Base-by-base conservation (phyloP, 2,888 invertebrate species). In the Cactoblastis cactorum region DNA sequence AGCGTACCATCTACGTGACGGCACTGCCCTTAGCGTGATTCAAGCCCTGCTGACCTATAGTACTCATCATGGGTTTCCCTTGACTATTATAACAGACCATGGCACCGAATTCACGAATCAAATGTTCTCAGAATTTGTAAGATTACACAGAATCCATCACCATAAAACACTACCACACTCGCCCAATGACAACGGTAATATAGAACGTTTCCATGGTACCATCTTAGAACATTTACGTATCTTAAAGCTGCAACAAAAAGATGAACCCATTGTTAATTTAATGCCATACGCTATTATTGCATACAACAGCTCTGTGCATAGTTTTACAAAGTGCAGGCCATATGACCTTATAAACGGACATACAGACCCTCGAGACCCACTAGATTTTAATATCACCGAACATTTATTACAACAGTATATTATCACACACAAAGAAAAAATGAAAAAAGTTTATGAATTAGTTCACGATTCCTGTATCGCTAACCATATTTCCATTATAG, bases 301-400 rank as follows among this genome's bases (percentile, higher is more conserved):
- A 0, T 62, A 64, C 17, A 68, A 65, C 39, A 59, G 53, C 43
- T 55, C 53, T 0, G 52, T 63, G 0, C 62, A 64, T 32, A 59
- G 57, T 41, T 57, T 63, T 5, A 60, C 58, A 0, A 56, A 57
- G 33, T 60, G 63, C 46, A 57, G 51, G 50, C 65, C 65, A 1
- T 33, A 53, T 5, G 64, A 69, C 1, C 4, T 69, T 4, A 52
- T 66, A 11, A 59, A 39, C 3, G 65, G 67, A 14, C 63, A 63
- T 17, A 50, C 52, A 9, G 61, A 61, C 41, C 61, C 63, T 0
- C 35, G 61, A 6, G 56, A 62, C 24, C 54, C 58, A 0, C 1
- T 55, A 1, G 56, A 61, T 15, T 22, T 62, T 1, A 49, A 61
- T 12, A 0, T 65, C 3, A 12, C 59, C 0, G 33, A 41, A 14